Conservation (phyloP, 2,113 vertebrate species). For the Catharus bicknelli region DNA sequence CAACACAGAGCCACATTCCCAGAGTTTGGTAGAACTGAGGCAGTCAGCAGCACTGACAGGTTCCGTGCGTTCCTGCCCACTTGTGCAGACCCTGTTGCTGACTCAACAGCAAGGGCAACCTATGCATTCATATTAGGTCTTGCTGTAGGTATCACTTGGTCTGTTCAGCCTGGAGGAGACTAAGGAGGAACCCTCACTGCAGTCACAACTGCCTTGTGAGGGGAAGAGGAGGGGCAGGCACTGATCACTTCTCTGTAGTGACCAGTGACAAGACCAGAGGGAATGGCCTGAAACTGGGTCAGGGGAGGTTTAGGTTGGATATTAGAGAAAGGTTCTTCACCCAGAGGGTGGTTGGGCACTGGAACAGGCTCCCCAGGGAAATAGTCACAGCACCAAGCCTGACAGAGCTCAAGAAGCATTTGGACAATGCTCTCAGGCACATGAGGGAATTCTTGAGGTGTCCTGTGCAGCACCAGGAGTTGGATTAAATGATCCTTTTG, state of each 20-base stretch:
- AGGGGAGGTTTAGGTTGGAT: neutral
- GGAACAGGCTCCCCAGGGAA: neutral
- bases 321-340: neutral
- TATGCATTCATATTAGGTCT: neutral
- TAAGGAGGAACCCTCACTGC: neutral
- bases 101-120: neutral
- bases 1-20: neutral
- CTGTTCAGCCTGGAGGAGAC: neutral
- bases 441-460: neutral
- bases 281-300: neutral
- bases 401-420: fast-evolving
- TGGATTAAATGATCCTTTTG: neutral
- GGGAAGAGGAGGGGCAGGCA: neutral
- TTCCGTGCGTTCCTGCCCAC: neutral
- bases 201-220: neutral
- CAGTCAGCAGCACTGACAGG: neutral
- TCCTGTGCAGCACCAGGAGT: neutral
- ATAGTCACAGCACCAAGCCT: neutral
- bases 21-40: neutral
- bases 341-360: neutral
- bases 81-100: neutral
- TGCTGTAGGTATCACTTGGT: neutral
- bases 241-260: neutral
- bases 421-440: neutral
- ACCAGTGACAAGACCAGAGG: neutral